Conservation (phyloP, 2,113 vertebrate species). For the Emydocephalus ijimae region DNA sequence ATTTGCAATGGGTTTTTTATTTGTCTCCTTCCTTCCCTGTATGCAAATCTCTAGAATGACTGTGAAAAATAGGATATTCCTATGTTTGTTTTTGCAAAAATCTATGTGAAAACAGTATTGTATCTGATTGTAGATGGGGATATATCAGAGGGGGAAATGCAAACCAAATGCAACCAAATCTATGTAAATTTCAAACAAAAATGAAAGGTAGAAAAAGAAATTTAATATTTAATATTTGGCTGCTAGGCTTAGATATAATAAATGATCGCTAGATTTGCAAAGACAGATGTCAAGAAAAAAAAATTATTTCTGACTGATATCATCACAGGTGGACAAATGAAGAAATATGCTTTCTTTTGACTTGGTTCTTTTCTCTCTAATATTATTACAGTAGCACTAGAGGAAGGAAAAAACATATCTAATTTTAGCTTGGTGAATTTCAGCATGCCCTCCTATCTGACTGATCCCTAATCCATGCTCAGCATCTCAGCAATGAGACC, state of each 20-base stretch:
- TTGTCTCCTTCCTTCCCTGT: not conserved
- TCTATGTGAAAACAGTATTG: not conserved
- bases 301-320: not conserved
- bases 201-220: not conserved
- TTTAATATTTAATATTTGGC: not conserved
- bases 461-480: not conserved
- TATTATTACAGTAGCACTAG: not conserved
- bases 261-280: not conserved
- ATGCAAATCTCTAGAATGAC: not conserved
- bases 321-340: not conserved
- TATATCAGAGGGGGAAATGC: not conserved
- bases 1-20: not conserved
- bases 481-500: not conserved
- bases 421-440: conserved; percentile 12
- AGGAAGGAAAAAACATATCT: not conserved
- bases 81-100: conserved; percentile 7
- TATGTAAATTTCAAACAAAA: not conserved
- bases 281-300: not conserved
- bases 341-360: not conserved
- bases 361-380: not conserved
- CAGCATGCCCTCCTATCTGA: not conserved
- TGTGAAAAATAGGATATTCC: not conserved
- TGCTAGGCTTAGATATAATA: not conserved
- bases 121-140: not conserved
- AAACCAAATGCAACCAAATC: conserved; percentile 11